These are phyloP conservation scores for Trachelus tabidus DNA, from an alignment of 2,888 invertebrate species.

Conservation along the genomic window DNA sequence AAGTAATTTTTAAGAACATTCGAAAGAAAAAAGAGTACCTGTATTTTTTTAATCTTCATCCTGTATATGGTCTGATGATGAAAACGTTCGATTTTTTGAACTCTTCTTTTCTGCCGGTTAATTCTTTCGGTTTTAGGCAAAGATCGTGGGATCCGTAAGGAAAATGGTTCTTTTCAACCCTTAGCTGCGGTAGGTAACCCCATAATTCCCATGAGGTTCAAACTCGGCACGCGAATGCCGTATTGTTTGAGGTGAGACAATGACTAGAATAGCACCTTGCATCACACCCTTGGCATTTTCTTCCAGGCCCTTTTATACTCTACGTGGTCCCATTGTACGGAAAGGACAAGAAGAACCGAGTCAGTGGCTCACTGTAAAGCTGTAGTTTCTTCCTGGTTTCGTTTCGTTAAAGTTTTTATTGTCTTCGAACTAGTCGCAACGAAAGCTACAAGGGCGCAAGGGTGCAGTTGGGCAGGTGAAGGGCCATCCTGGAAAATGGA, in stretches of 20 bases:
- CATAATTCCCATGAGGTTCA: conserved; percentile 6
- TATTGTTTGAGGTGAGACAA: conserved; percentile 19
- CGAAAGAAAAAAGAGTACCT: neutral
- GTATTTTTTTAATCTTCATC: neutral
- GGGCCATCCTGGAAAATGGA: conserved; percentile 22
- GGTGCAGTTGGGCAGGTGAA: neutral
- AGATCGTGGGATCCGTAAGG: neutral
- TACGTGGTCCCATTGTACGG: neutral
- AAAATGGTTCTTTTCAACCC: conserved; percentile 1
- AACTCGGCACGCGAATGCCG: conserved; percentile 8
- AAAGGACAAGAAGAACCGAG: conserved; percentile 4
- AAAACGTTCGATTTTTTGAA: neutral
- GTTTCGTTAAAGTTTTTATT: conserved; percentile 43
- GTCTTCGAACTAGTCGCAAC: conserved; percentile 19
- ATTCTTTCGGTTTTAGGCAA: neutral
- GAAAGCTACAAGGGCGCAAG: neutral
- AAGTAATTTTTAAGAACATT: neutral
- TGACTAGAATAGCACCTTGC: conserved; percentile 30
- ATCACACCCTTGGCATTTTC: conserved; percentile 33
- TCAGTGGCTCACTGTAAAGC: conserved; percentile 14
- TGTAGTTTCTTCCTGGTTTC: conserved; percentile 29
- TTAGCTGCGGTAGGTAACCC: conserved; percentile 10
- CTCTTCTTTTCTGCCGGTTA: neutral
- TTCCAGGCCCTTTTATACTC: conserved; percentile 6
- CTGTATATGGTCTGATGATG: neutral